These are phyloP conservation scores for Drosophila nigrodunni DNA, from an alignment of 1,140 invertebrate species.

Conservation along the genomic window DNA sequence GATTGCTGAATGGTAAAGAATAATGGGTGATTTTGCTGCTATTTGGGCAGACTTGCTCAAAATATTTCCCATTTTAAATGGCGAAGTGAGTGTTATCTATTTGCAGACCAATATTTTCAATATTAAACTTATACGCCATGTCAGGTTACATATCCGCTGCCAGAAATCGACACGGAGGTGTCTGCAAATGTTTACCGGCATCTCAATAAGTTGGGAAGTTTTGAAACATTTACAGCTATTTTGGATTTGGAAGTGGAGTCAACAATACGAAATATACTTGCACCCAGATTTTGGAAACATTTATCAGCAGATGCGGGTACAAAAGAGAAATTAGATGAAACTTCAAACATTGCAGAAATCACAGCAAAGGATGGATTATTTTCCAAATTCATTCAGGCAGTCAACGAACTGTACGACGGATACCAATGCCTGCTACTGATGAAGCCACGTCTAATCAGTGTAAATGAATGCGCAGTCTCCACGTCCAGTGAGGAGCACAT, in stretches of 20 bases:
- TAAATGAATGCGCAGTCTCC: slow-evolving; percentile 25
- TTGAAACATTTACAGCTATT: slow-evolving; percentile 52
- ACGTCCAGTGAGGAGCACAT: slow-evolving; percentile 24
- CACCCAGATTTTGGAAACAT: slow-evolving; percentile 75
- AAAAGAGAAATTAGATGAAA: slow-evolving; percentile 26
- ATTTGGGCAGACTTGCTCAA: slow-evolving; percentile 61
- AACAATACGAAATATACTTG: slow-evolving; percentile 59
- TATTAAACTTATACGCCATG: background rate
- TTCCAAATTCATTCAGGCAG: slow-evolving; percentile 59
- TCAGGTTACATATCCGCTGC: slow-evolving; percentile 27
- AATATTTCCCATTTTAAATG: slow-evolving; percentile 67
- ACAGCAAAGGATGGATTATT: slow-evolving; percentile 55
- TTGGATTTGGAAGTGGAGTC: slow-evolving; percentile 66
- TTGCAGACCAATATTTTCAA: background rate
- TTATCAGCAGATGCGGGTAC: slow-evolving; percentile 42
- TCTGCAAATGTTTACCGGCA: slow-evolving; percentile 61
- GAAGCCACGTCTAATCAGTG: slow-evolving; percentile 31
- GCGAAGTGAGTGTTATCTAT: slow-evolving; percentile 41
- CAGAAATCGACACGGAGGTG: slow-evolving; percentile 37
- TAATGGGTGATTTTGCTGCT: slow-evolving; percentile 57
- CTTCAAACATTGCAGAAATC: slow-evolving; percentile 32
- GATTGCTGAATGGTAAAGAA: background rate
- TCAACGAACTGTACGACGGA: slow-evolving; percentile 57
- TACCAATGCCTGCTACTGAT: slow-evolving; percentile 49
- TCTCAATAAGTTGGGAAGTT: slow-evolving; percentile 44